Evolutionary conservation across 2,888 invertebrate species (phyloP).

Genomic region (Philonicus albiceps): DNA sequence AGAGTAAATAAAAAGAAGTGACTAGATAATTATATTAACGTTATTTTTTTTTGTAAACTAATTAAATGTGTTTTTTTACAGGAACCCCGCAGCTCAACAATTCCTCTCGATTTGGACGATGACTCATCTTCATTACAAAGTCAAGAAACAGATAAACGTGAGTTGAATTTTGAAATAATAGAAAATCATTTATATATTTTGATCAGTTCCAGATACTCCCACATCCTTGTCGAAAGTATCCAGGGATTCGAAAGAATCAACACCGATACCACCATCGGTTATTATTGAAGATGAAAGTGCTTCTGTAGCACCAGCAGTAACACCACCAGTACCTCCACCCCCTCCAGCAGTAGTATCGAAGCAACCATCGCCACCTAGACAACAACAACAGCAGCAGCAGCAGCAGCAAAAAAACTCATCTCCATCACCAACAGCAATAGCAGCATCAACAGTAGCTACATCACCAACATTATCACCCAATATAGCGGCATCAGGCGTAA

Average conservation of each 20-base stretch:
- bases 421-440: slow-evolving; percentile 43
- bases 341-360: slow-evolving; percentile 51
- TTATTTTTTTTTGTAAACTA: neutral
- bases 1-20: too few species aligned
- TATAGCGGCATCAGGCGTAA: neutral
- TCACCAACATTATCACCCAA: neutral
- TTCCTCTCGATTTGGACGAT: slow-evolving; percentile 91
- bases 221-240: slow-evolving; percentile 59
- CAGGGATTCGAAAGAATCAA: slow-evolving; percentile 61
- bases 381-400: slow-evolving; percentile 20
- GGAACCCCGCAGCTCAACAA: slow-evolving; percentile 91
- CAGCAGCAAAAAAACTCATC: slow-evolving; percentile 32
- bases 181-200: neutral
- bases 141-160: slow-evolving; percentile 81
- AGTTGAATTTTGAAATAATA: slow-evolving; percentile 45
- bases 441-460: slow-evolving; percentile 39
- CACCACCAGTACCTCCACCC: slow-evolving; percentile 49
- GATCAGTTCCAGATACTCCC: slow-evolving; percentile 62
- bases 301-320: slow-evolving; percentile 43
- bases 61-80: slow-evolving; percentile 60
- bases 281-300: slow-evolving; percentile 55
- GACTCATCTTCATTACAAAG: slow-evolving; percentile 84
- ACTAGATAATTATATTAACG: neutral
- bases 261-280: slow-evolving; percentile 55
- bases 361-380: slow-evolving; percentile 49